phyloP scores from a whole-genome alignment of 2,888 invertebrate species.

The Nemapogon koenigi region DNA sequence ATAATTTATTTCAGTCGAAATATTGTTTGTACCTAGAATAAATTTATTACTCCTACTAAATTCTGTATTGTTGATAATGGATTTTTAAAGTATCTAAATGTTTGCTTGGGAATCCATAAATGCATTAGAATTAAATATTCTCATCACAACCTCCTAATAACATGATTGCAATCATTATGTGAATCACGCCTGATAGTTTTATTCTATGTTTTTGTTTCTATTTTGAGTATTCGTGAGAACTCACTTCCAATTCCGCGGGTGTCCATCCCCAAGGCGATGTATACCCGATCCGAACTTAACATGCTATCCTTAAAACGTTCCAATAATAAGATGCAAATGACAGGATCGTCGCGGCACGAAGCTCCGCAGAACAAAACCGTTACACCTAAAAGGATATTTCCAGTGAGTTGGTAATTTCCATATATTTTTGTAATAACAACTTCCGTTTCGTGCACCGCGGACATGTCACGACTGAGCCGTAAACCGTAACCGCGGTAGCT shows the following conservation, averaged over 20 bases:
- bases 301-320: constrained; percentile 46
- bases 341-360: constrained; percentile 32
- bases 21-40: constrained; percentile 49
- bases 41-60: background rate
- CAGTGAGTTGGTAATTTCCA: constrained; percentile 48
- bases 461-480: constrained; percentile 34
- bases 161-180: constrained; percentile 6
- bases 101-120: too few species aligned
- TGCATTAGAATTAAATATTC: too few species aligned
- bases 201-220: background rate
- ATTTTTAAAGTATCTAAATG: too few species aligned
- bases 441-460: constrained; percentile 43
- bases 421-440: constrained; percentile 55
- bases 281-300: constrained; percentile 47
- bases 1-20: constrained; percentile 54
- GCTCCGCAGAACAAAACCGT: constrained; percentile 29
- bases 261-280: constrained; percentile 29
- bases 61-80: too few species aligned
- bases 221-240: constrained; percentile 31
- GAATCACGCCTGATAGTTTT: constrained; percentile 2
- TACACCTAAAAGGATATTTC: constrained; percentile 37
- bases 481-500: constrained; percentile 23
- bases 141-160: too few species aligned
- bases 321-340: constrained; percentile 57
- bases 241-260: constrained; percentile 39